Conservation (phyloP, 1,140 invertebrate species). For the Drosophila kepulauana region DNA sequence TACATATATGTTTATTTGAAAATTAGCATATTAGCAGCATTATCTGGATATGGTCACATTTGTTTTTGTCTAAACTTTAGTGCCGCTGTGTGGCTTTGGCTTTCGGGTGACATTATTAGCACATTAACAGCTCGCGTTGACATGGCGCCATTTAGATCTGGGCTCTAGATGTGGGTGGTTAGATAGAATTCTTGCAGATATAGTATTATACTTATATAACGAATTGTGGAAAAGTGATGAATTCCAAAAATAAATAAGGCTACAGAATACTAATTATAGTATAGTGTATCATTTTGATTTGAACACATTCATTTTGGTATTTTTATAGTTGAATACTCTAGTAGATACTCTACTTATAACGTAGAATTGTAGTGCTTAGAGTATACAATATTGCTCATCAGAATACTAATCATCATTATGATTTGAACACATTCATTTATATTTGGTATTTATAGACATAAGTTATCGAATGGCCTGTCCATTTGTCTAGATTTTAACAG, state of each 20-base stretch:
- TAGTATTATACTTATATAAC: no score
- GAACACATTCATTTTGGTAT: background rate
- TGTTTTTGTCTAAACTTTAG: conserved; percentile 51
- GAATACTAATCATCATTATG: conserved; percentile 10
- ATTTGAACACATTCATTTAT: background rate
- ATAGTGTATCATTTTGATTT: background rate
- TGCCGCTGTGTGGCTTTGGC: conserved; percentile 42
- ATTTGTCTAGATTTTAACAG: conserved; percentile 28
- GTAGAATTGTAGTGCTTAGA: no score
- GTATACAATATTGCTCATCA: no score
- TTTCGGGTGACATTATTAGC: conserved; percentile 52
- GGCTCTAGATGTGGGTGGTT: background rate
- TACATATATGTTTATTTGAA: conserved; percentile 6
- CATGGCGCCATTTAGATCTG: conserved; percentile 30
- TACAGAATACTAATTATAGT: background rate
- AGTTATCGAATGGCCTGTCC: conserved; percentile 2
- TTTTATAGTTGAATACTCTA: no score
- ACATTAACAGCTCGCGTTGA: conserved; percentile 49
- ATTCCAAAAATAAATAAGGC: no score
- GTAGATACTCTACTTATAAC: no score
- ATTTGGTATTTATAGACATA: conserved; percentile 14
- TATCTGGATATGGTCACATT: conserved; percentile 53
- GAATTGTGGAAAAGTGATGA: no score
- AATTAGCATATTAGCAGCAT: conserved; percentile 63
- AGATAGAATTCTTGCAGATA: background rate